These are phyloP conservation scores for Pelodiscus sinensis DNA, from an alignment of 2,113 vertebrate species.

Conservation along the genomic window DNA sequence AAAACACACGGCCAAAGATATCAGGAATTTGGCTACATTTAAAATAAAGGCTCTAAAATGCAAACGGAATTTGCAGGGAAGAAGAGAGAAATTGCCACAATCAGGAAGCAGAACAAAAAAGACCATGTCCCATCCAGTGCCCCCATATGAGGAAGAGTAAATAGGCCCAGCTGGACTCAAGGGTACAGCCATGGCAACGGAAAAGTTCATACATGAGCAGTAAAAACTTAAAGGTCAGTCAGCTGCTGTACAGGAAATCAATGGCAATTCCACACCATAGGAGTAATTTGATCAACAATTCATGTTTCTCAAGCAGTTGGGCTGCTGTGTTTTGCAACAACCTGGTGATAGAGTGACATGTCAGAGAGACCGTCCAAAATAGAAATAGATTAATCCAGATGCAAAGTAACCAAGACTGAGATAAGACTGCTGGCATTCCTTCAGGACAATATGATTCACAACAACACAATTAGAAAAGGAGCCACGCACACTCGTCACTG, in stretches of 20 bases:
- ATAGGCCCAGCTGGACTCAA: conserved; percentile 21
- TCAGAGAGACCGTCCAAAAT: conserved; percentile 1
- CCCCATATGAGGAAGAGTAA: conserved; percentile 13
- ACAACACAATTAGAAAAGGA: conserved; percentile 27
- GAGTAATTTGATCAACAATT: background rate
- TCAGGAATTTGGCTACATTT: background rate
- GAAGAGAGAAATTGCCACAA: background rate
- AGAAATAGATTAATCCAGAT: background rate
- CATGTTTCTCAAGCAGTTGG: conserved; percentile 1
- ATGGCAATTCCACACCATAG: background rate
- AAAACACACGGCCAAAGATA: background rate
- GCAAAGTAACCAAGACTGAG: conserved; percentile 36
- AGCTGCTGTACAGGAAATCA: conserved; percentile 49
- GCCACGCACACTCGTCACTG: background rate
- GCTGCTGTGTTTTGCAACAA: background rate
- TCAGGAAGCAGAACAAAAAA: background rate
- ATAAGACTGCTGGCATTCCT: background rate
- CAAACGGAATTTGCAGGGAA: background rate
- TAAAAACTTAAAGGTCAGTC: conserved; percentile 31
- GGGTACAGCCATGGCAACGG: conserved; percentile 13
- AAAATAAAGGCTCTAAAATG: background rate
- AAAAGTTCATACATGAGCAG: background rate
- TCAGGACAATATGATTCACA: conserved; percentile 36
- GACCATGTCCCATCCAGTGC: background rate
- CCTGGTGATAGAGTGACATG: fast-evolving